Conservation (phyloP, 2,113 vertebrate genomes). For the Loxodonta africana region DNA sequence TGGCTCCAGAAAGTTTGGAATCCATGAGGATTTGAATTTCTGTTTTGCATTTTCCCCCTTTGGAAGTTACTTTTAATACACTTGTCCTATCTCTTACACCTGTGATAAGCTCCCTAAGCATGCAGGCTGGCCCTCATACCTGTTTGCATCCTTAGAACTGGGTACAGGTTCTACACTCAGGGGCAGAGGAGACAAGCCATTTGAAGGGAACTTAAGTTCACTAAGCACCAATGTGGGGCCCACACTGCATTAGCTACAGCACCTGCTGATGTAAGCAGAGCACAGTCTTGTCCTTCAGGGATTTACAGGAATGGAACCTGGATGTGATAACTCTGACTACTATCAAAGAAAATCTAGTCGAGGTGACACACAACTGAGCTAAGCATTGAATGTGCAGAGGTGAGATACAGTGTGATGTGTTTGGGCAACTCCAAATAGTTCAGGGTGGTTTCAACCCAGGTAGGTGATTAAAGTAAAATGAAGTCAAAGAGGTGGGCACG, state of each 20-base stretch:
- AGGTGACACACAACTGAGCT: not conserved
- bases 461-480: not conserved
- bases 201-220: not conserved
- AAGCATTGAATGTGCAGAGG: not conserved
- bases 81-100: not conserved
- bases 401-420: not conserved
- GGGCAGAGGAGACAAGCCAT: not conserved
- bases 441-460: constrained; percentile 26
- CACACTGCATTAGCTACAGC: not conserved
- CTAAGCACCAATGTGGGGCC: not conserved
- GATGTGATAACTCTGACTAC: not conserved
- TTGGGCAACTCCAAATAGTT: constrained; percentile 15
- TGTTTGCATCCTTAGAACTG: not conserved
- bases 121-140: not conserved
- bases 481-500: not conserved
- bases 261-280: not conserved
- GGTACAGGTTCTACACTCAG: not conserved
- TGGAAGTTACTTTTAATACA: not conserved
- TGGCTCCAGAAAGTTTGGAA: not conserved
- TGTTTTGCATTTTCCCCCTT: not conserved
- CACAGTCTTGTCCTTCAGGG: not conserved
- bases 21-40: not conserved
- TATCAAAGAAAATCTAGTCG: not conserved
- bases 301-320: not conserved
- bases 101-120: not conserved